These are phyloP conservation scores for Apis florea DNA, from an alignment of 1,140 invertebrate genomes.

Conservation along the genomic window DNA sequence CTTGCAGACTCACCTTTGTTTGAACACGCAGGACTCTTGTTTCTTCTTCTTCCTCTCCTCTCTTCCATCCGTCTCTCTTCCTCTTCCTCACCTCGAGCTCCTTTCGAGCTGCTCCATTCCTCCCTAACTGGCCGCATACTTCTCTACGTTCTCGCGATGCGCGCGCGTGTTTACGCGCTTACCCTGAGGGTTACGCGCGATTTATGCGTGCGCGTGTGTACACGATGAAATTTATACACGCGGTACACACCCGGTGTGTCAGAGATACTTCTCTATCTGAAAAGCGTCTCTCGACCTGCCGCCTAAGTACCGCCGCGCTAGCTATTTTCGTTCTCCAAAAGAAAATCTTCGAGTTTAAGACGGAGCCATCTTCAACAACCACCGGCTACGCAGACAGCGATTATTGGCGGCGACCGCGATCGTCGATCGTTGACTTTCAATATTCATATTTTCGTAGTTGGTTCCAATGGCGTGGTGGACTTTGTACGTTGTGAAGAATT, in stretches of 20 bases:
- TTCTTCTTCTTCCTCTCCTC: background rate
- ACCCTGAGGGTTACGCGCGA: conserved; percentile 55
- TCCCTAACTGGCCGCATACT: conserved; percentile 9
- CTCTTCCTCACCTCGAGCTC: background rate
- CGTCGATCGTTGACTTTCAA: background rate
- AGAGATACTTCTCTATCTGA: conserved; percentile 31
- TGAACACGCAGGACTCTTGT: conserved; percentile 61
- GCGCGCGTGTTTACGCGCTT: conserved; percentile 28
- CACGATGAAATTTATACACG: conserved; percentile 57
- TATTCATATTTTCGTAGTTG: background rate
- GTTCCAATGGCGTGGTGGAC: too few species aligned
- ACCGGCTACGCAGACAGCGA: background rate
- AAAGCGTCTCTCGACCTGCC: conserved; percentile 23
- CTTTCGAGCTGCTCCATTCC: background rate
- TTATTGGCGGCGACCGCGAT: background rate
- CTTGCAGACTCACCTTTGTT: conserved; percentile 65
- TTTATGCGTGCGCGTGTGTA: conserved; percentile 54
- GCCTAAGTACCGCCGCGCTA: conserved; percentile 19
- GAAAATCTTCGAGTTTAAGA: conserved; percentile 16
- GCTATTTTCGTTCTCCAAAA: conserved; percentile 11
- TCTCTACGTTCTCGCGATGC: conserved; percentile 2
- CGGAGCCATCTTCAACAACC: background rate
- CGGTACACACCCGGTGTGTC: conserved; percentile 5
- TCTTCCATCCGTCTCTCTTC: background rate
- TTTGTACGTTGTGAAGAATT: too few species aligned